Percentiles rank a stretch among this genome's conserved stretches.
These are phyloP conservation scores for Thecophora atra DNA, from an alignment of 2,888 invertebrate species.

Conservation along the genomic window DNA sequence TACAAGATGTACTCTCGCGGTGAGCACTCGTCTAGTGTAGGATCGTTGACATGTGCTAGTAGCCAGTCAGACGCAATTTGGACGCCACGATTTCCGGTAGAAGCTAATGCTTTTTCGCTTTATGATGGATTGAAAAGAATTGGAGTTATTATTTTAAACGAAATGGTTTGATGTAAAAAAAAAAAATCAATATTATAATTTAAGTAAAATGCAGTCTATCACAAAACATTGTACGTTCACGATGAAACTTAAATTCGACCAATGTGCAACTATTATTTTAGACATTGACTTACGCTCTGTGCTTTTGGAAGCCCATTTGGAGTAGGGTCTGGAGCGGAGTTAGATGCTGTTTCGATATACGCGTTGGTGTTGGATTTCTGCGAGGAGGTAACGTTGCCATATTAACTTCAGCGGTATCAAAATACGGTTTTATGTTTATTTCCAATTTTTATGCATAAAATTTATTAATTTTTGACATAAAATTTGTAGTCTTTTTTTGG, in stretches of 20 bases:
- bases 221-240: not conserved
- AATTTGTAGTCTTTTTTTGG: too few species aligned
- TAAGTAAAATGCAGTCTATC: not conserved
- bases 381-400: slow-evolving; percentile 83
- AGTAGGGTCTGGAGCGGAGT: slow-evolving; percentile 83
- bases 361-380: slow-evolving; percentile 77
- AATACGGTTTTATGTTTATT: slow-evolving; percentile 3
- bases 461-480: not conserved
- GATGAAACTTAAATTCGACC: not conserved
- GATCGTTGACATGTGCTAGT: slow-evolving; percentile 87
- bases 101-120: slow-evolving; percentile 88
- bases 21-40: slow-evolving; percentile 77
- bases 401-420: slow-evolving; percentile 44
- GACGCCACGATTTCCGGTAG: slow-evolving; percentile 87
- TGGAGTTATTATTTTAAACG: not conserved
- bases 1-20: slow-evolving; percentile 89
- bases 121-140: not conserved
- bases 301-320: slow-evolving; percentile 89
- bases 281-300: slow-evolving; percentile 79
- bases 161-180: slow-evolving; percentile 32
- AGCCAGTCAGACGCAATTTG: slow-evolving; percentile 92
- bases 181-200: slow-evolving; percentile 11
- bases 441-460: not conserved
- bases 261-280: not conserved
- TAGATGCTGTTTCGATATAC: slow-evolving; percentile 78